These are phyloP conservation scores for Illadopsis cleaveri DNA, from an alignment of 2,113 vertebrate genomes.

Conservation along the genomic window DNA sequence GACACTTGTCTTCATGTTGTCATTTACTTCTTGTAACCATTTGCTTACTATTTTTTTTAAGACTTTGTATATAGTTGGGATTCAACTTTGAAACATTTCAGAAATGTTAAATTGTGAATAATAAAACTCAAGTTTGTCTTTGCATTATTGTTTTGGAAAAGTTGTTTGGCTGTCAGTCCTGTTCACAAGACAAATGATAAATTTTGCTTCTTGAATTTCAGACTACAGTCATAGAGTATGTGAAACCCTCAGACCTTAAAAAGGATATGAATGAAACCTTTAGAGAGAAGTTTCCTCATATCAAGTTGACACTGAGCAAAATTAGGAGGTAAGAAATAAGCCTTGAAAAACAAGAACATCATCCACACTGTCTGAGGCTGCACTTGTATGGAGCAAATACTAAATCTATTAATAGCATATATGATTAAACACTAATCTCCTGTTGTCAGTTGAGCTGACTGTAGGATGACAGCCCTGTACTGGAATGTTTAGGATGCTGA, in stretches of 20 bases:
- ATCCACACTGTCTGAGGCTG: background rate
- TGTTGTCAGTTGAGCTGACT: slow-evolving; percentile 9
- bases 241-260: slow-evolving; percentile 96
- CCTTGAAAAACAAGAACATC: background rate
- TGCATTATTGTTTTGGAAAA: background rate
- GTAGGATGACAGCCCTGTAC: background rate
- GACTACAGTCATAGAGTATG: slow-evolving; percentile 98
- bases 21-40: background rate
- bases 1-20: background rate
- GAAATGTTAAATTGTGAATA: background rate
- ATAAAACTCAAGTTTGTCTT: background rate
- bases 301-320: slow-evolving; percentile 94
- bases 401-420: slow-evolving; percentile 23
- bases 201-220: slow-evolving; percentile 47
- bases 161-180: background rate
- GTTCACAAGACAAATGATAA: background rate
- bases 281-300: slow-evolving; percentile 94
- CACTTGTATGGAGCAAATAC: background rate
- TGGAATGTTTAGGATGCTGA: slow-evolving; percentile 9
- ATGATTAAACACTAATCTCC: slow-evolving; percentile 48
- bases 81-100: background rate
- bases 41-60: background rate
- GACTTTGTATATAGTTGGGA: background rate
- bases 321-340: slow-evolving; percentile 87
- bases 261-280: slow-evolving; percentile 99